Conservation (phyloP, 2,797 vertebrate genomes). For the Presbytis comata region DNA sequence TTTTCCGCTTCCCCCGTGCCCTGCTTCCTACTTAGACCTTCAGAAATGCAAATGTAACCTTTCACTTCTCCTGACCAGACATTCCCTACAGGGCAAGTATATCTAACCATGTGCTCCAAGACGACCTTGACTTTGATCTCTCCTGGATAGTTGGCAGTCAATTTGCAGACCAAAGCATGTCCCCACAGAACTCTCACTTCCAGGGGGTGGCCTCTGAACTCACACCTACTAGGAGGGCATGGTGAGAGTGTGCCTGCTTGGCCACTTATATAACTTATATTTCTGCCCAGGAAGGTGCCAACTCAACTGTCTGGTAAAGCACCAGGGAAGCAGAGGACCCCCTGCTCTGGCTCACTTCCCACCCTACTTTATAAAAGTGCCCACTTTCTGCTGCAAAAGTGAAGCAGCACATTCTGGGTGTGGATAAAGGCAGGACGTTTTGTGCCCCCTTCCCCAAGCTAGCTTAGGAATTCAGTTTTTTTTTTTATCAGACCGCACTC, state of each 20-base stretch:
- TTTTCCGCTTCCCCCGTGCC: background rate
- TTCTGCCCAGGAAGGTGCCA: background rate
- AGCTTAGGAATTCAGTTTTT: background rate
- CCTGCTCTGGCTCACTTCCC: background rate
- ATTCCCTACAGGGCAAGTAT: background rate
- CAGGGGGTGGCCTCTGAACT: background rate
- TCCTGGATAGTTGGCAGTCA: background rate
- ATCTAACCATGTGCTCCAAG: background rate
- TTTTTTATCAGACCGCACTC: background rate
- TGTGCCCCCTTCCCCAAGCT: background rate
- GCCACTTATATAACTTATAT: background rate
- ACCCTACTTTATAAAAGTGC: background rate
- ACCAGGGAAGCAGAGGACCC: background rate
- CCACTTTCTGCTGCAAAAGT: background rate
- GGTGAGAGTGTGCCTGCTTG: background rate
- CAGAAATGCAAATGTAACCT: background rate
- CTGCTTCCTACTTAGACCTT: background rate
- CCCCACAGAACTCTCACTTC: background rate
- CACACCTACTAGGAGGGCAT: background rate
- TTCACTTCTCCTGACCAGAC: background rate
- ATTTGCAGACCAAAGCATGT: background rate
- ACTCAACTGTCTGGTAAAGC: background rate
- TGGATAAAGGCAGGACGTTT: background rate
- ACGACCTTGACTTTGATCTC: background rate
- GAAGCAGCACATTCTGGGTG: background rate